Percentiles rank a stretch among this genome's conserved stretches.
Conservation (phyloP, 2,797 vertebrate genomes). For the Craterocephalus amniculus region DNA sequence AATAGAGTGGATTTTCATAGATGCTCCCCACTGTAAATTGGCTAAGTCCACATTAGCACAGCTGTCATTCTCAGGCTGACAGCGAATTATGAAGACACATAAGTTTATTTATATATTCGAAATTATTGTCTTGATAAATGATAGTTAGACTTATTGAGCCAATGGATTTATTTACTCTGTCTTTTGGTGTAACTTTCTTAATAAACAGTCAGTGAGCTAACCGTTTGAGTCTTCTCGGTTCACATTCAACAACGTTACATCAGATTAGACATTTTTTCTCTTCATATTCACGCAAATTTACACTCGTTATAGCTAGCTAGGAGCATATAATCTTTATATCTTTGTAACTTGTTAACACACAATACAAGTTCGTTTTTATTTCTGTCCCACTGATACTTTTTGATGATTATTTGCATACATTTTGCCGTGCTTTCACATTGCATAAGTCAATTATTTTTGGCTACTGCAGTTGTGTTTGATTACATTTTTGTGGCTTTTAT, state of each 20-base stretch:
- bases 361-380: not conserved
- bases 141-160: accelerated
- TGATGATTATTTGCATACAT: not conserved
- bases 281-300: not conserved
- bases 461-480: not conserved
- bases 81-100: conserved; percentile 32
- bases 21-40: conserved; percentile 40
- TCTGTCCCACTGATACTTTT: not conserved
- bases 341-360: not conserved
- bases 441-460: not conserved
- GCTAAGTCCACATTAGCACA: conserved; percentile 59
- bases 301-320: not conserved
- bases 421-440: not conserved
- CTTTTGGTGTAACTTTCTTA: not conserved
- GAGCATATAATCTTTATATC: not conserved
- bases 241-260: not conserved
- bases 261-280: not conserved
- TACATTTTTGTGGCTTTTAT: not conserved
- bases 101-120: not conserved
- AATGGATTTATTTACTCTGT: not conserved
- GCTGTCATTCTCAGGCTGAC: conserved; percentile 47
- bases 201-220: not conserved
- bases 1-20: conserved; percentile 23
- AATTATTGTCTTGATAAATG: accelerated
- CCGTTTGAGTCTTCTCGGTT: not conserved